A percentile compares a stretch with the other conserved stretches of the same genome.
phyloP scores from a whole-genome alignment of 2,797 vertebrate species.

The Lindbergichthys nudifrons region DNA sequence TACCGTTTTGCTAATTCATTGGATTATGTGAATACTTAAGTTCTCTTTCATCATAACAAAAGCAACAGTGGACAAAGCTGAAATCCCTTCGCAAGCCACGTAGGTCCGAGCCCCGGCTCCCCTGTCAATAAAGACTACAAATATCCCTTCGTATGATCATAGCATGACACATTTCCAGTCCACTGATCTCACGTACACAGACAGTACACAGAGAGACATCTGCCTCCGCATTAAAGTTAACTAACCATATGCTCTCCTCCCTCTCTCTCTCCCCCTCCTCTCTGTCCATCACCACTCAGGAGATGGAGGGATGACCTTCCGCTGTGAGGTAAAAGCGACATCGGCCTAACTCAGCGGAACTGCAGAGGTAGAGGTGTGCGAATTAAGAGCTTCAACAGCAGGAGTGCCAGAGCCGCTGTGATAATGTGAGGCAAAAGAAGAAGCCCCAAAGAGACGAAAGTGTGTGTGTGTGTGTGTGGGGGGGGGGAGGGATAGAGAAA shows the following conservation, averaged over 20 bases:
- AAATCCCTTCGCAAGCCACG: constrained; percentile 1
- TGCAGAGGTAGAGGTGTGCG: constrained; percentile 3
- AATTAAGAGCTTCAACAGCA: constrained; percentile 49
- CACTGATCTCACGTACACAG: constrained; percentile 47
- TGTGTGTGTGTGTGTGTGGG: neutral
- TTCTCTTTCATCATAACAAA: neutral
- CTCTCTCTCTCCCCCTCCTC: constrained; percentile 21
- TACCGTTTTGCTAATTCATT: neutral
- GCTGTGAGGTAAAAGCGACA: constrained; percentile 43
- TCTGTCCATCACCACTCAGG: constrained; percentile 48
- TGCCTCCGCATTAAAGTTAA: constrained; percentile 63
- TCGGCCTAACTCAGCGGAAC: constrained; percentile 62
- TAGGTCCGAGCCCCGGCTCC: neutral
- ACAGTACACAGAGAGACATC: constrained; percentile 52
- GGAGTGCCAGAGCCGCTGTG: constrained; percentile 40
- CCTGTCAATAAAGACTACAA: constrained; percentile 35
- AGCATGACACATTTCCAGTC: constrained; percentile 56
- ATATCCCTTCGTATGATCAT: constrained; percentile 39
- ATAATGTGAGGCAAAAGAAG: constrained; percentile 39
- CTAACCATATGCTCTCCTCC: constrained; percentile 59
- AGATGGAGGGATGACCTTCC: constrained; percentile 71
- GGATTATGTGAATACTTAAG: neutral
- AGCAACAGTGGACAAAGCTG: neutral
- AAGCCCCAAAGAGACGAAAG: neutral
- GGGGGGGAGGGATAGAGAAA: neutral